Percentiles rank a stretch among this genome's conserved stretches.
phyloP scores from a whole-genome alignment of 2,113 vertebrate genomes.

The Trematocara marginatum region DNA sequence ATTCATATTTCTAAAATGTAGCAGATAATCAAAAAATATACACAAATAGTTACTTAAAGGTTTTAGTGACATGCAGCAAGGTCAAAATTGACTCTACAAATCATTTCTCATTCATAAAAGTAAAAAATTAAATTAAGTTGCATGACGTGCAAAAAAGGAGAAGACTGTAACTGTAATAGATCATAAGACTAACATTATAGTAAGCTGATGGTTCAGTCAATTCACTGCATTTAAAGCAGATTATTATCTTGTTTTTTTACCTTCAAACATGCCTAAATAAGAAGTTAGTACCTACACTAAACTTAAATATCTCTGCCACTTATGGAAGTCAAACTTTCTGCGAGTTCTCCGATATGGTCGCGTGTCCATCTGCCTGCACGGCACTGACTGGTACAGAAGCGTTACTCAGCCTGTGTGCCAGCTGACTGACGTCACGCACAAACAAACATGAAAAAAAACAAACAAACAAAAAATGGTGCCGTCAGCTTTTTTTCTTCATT shows the following conservation, averaged over 20 bases:
- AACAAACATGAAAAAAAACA: neutral
- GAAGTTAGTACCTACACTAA: neutral
- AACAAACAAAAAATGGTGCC: too few relatives aligned
- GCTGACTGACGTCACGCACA: conserved; percentile 39
- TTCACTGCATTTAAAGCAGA: neutral
- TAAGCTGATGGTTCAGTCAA: neutral
- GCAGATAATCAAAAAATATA: neutral
- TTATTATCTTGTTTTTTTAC: neutral
- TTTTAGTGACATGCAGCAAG: neutral
- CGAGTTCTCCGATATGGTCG: neutral
- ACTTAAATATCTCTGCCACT: neutral
- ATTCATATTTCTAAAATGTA: neutral
- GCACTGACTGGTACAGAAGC: conserved; percentile 60
- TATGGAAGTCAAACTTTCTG: neutral
- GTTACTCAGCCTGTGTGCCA: conserved; percentile 34
- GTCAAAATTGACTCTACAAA: neutral
- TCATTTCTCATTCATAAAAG: neutral
- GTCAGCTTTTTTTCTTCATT: neutral
- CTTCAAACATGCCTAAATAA: neutral
- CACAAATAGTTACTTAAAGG: neutral
- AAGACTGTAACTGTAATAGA: neutral
- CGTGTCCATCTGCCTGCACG: conserved; percentile 10
- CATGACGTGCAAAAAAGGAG: neutral
- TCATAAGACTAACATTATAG: neutral
- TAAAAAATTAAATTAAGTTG: fast-evolving